phyloP scores from a whole-genome alignment of 2,888 invertebrate genomes.

The Halictus quadricinctus region DNA sequence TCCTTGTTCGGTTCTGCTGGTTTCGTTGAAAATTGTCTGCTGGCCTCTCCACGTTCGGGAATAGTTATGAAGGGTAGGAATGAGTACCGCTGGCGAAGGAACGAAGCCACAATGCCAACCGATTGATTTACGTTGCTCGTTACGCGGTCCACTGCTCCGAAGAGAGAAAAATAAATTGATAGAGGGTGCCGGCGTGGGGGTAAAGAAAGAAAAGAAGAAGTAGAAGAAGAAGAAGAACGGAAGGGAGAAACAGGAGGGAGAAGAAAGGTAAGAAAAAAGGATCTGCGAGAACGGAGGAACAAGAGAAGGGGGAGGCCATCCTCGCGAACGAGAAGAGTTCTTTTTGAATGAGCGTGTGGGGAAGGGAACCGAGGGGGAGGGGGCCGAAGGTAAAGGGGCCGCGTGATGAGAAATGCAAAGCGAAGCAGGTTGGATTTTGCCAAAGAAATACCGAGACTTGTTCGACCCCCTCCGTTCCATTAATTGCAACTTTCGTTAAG shows the following conservation, averaged over 20 bases:
- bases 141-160: conserved; percentile 81
- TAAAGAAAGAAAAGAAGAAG: conserved; percentile 18
- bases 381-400: conserved; percentile 28
- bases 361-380: conserved; percentile 21
- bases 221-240: conserved; percentile 24
- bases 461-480: conserved; percentile 57
- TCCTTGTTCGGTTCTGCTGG: background rate
- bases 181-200: conserved; percentile 60
- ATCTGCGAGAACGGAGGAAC: background rate
- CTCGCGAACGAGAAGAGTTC: conserved; percentile 32
- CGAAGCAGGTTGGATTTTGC: conserved; percentile 47
- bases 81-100: conserved; percentile 68
- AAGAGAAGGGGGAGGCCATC: conserved; percentile 25
- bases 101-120: conserved; percentile 80
- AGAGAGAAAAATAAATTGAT: conserved; percentile 79
- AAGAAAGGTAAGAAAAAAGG: conserved; percentile 7
- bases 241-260: background rate
- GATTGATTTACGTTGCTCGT: conserved; percentile 83
- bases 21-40: background rate
- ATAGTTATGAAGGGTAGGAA: background rate
- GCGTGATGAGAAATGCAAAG: conserved; percentile 64
- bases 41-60: background rate
- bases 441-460: conserved; percentile 45
- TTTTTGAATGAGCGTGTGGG: conserved; percentile 41
- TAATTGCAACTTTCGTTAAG: conserved; percentile 67